Evolutionary conservation across 2,797 vertebrate genomes (phyloP).

Genomic region (Macropus fuliginosus): DNA sequence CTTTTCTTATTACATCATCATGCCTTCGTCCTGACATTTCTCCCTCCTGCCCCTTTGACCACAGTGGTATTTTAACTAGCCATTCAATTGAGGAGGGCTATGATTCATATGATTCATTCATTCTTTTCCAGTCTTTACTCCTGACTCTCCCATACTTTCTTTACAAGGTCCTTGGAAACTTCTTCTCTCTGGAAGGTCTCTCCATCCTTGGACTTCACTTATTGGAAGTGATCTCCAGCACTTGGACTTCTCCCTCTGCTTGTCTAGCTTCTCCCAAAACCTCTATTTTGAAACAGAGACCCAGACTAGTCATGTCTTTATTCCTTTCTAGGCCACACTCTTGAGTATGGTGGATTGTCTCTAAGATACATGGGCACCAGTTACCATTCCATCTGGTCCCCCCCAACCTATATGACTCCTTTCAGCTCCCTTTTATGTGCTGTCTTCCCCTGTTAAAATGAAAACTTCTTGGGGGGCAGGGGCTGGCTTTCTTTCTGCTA

Average conservation of each 20-base stretch:
- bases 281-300: neutral
- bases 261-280: neutral
- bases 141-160: neutral
- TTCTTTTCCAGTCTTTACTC: neutral
- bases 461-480: neutral
- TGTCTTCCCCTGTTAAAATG: neutral
- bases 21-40: neutral
- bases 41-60: neutral
- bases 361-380: neutral
- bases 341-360: neutral
- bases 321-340: neutral
- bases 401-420: neutral
- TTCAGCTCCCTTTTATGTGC: neutral
- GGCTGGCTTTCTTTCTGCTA: neutral
- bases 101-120: neutral
- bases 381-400: neutral
- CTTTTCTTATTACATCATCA: neutral
- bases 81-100: neutral
- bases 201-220: neutral
- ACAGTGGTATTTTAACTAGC: neutral
- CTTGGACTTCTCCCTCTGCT: neutral
- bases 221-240: neutral
- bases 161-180: neutral
- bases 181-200: neutral
- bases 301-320: neutral